These are phyloP conservation scores for Tuta absoluta DNA, from an alignment of 2,888 invertebrate genomes.

Conservation along the genomic window DNA sequence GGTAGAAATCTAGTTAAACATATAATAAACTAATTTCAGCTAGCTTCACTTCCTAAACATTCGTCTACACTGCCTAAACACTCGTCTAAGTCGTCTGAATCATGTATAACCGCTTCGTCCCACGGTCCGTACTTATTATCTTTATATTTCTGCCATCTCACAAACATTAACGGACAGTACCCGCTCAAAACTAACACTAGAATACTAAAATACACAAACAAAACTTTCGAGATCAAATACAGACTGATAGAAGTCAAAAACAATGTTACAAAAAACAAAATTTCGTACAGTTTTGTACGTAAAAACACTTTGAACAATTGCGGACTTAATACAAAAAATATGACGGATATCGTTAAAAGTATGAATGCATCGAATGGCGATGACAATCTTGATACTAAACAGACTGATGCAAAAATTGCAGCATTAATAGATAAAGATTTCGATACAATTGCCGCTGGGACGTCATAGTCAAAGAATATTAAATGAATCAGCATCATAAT, in stretches of 20 bases:
- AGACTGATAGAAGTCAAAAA: conserved; percentile 75
- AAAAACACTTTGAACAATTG: conserved; percentile 85
- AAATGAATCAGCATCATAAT: conserved; percentile 94
- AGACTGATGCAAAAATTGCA: conserved; percentile 96
- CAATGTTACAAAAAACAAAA: conserved; percentile 76
- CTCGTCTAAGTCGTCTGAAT: conserved; percentile 79
- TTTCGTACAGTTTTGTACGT: conserved; percentile 77
- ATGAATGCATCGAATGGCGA: conserved; percentile 94
- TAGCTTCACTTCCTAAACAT: not conserved
- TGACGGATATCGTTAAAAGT: conserved; percentile 92
- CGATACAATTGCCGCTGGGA: conserved; percentile 92
- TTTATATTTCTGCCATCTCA: conserved; percentile 88
- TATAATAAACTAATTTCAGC: not conserved
- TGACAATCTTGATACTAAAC: conserved; percentile 94
- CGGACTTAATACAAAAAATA: conserved; percentile 94
- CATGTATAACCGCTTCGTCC: conserved; percentile 94
- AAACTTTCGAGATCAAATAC: conserved; percentile 79
- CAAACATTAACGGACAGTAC: conserved; percentile 88
- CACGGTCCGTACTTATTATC: conserved; percentile 98
- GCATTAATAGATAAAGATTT: conserved; percentile 96
- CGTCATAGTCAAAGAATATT: conserved; percentile 95
- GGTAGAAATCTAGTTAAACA: too few relatives aligned
- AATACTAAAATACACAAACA: conserved; percentile 83
- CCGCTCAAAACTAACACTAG: conserved; percentile 84
- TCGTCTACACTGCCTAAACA: conserved; percentile 37